phyloP scores from a whole-genome alignment of 2,797 vertebrate species.

The Anisognathus igniventris region DNA sequence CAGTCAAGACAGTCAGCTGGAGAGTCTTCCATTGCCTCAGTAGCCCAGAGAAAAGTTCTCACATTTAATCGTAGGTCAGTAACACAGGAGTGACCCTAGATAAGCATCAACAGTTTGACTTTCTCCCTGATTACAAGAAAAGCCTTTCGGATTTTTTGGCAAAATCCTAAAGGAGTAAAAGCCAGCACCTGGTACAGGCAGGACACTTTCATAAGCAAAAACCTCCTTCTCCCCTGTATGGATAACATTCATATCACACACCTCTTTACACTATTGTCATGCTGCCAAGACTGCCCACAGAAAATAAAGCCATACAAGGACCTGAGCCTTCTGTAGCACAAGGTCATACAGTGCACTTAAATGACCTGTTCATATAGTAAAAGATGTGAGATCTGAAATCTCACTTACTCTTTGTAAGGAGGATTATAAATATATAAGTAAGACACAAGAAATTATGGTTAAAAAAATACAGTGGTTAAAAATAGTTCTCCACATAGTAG shows the following conservation, averaged over 20 bases:
- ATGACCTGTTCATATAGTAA: not conserved
- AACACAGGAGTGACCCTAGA: not conserved
- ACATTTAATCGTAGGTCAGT: not conserved
- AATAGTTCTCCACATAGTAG: not conserved
- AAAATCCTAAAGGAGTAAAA: not conserved
- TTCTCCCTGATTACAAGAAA: not conserved
- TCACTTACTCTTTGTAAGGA: not conserved
- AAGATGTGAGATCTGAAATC: not conserved
- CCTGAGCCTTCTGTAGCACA: not conserved
- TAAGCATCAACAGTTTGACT: not conserved
- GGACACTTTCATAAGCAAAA: not conserved
- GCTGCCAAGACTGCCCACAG: not conserved
- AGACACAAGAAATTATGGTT: not conserved
- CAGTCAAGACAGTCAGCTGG: not conserved
- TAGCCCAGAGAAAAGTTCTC: not conserved
- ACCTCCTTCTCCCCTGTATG: not conserved
- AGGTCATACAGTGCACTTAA: not conserved
- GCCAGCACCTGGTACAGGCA: not conserved
- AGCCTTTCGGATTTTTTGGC: not conserved
- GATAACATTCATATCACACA: accelerated
- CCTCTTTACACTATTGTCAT: not conserved
- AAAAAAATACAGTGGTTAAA: not conserved
- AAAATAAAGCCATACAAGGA: not conserved
- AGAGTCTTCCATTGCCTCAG: not conserved
- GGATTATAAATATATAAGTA: not conserved